Conservation (phyloP, 2,888 invertebrate species). For the Trichopoda pennipes region DNA sequence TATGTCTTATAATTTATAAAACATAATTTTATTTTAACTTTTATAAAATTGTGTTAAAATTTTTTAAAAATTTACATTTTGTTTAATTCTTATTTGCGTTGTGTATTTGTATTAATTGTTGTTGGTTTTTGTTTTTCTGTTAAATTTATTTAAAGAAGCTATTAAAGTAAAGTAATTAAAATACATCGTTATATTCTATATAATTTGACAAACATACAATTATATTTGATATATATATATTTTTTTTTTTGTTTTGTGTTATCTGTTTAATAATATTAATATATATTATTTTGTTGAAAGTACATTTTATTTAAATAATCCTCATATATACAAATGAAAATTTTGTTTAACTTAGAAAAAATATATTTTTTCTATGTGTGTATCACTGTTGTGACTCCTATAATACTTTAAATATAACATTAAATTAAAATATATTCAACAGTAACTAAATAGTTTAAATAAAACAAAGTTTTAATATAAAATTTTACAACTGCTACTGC, state of each 20-base stretch:
- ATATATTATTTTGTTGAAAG: conserved; percentile 2
- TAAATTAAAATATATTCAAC: conserved; percentile 47
- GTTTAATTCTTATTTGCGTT: conserved; percentile 32
- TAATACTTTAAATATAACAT: conserved; percentile 9
- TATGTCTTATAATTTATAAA: conserved; percentile 38
- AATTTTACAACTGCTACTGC: not conserved
- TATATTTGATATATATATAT: conserved; percentile 1
- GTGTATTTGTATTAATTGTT: conserved; percentile 61
- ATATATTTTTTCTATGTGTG: conserved; percentile 42
- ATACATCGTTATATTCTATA: conserved; percentile 37
- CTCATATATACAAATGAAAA: conserved; percentile 9
- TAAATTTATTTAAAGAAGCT: not conserved
- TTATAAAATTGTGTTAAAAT: too few species aligned
- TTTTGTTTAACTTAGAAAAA: conserved; percentile 38
- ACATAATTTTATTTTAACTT: conserved; percentile 14
- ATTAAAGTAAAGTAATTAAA: not conserved
- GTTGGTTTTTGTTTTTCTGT: conserved; percentile 21
- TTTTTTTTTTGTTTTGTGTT: conserved; percentile 22
- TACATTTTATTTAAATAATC: not conserved
- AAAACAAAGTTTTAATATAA: conserved; percentile 1
- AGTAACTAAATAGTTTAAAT: conserved; percentile 26
- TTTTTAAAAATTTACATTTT: not conserved
- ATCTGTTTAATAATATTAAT: conserved; percentile 4
- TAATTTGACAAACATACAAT: not conserved
- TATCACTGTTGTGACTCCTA: conserved; percentile 71